Conservation (phyloP, 2,888 invertebrate species). For the Parnassius apollo region DNA sequence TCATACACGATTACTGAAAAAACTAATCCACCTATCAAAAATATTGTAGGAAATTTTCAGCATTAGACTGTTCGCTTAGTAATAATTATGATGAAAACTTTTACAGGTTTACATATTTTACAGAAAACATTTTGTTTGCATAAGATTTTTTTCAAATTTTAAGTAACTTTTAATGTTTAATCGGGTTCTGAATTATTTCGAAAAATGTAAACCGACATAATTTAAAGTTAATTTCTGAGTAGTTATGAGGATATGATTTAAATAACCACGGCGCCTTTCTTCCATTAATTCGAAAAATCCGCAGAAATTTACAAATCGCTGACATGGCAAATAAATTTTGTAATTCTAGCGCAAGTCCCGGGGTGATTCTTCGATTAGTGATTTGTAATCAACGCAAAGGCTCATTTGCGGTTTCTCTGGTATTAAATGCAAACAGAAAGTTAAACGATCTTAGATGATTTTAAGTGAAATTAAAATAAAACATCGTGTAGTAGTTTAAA, state of each 20-base stretch:
- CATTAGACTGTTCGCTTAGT: too few species aligned
- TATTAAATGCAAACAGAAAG: constrained; percentile 57
- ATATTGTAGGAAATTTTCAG: too few species aligned
- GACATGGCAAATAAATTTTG: constrained; percentile 57
- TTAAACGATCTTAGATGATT: constrained; percentile 36
- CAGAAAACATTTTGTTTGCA: too few species aligned
- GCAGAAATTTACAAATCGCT: constrained; percentile 58
- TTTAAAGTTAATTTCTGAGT: too few species aligned
- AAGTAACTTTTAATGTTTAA: too few species aligned
- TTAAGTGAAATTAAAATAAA: constrained; percentile 35
- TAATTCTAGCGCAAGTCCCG: constrained; percentile 62
- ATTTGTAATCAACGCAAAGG: constrained; percentile 67
- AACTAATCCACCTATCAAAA: too few species aligned
- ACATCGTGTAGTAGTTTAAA: constrained; percentile 1
- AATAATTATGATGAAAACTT: too few species aligned
- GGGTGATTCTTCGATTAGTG: constrained; percentile 67
- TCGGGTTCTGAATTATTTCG: too few species aligned
- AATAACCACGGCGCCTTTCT: constrained; percentile 47
- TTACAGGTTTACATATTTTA: too few species aligned
- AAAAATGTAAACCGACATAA: too few species aligned
- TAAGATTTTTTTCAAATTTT: too few species aligned
- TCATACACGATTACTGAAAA: too few species aligned
- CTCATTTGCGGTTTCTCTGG: constrained; percentile 35
- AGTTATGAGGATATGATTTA: constrained; percentile 21
- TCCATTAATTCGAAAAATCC: constrained; percentile 46